phyloP scores from a whole-genome alignment of 2,113 vertebrate genomes.

The Oenanthe oenanthe region DNA sequence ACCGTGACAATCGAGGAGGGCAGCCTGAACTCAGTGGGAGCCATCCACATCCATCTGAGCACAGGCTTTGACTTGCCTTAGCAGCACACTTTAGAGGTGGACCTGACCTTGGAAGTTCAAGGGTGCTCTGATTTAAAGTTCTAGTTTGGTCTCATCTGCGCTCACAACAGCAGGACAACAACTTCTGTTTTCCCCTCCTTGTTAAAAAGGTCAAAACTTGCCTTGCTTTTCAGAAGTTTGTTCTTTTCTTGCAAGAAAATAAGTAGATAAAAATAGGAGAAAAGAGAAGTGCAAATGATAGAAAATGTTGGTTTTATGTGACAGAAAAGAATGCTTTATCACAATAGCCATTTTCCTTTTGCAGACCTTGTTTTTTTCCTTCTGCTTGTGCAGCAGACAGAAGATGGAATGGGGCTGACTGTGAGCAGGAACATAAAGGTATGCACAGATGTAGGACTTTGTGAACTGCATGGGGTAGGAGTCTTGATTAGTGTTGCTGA shows the following conservation, averaged over 20 bases:
- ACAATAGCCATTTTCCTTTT: neutral
- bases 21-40: slow-evolving; percentile 57
- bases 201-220: neutral
- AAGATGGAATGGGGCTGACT: slow-evolving; percentile 22
- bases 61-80: slow-evolving; percentile 49
- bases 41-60: slow-evolving; percentile 47
- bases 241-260: neutral
- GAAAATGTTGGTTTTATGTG: neutral
- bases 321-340: neutral
- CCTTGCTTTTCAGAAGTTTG: slow-evolving; percentile 7
- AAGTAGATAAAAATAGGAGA: neutral
- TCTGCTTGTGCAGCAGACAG: neutral
- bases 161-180: slow-evolving; percentile 22
- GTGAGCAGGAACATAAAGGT: slow-evolving; percentile 41
- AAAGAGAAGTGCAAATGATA: neutral
- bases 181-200: slow-evolving; percentile 1
- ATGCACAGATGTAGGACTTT: slow-evolving; percentile 51
- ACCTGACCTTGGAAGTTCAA: slow-evolving; percentile 57
- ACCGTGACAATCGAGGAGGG: slow-evolving; percentile 25
- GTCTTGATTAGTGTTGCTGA: slow-evolving; percentile 70
- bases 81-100: slow-evolving; percentile 27
- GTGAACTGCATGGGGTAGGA: slow-evolving; percentile 63
- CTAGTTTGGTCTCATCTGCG: slow-evolving; percentile 13
- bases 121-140: slow-evolving; percentile 41
- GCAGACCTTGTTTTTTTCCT: neutral